Percentiles rank a stretch among this genome's conserved stretches.
Evolutionary conservation across 2,888 invertebrate species (phyloP).

Genomic region (Morinoia aosen): DNA sequence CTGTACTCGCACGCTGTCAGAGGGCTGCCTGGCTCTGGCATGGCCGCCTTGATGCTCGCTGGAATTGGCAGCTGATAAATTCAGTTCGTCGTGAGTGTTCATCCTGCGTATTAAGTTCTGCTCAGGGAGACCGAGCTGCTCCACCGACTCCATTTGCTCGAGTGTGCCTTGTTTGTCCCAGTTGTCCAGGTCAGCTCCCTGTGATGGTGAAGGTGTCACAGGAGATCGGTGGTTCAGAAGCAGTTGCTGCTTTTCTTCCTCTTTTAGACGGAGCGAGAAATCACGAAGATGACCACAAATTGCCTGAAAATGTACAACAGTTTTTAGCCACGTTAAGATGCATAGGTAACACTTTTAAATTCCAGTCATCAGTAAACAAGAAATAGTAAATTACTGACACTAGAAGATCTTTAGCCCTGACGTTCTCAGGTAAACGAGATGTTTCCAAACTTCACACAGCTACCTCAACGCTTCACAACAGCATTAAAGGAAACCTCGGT

Average conservation of each 20-base stretch:
- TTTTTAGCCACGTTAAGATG: neutral
- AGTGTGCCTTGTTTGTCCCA: constrained; percentile 48
- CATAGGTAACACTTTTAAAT: no score
- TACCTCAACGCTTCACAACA: no score
- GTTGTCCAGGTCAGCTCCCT: neutral
- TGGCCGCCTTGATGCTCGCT: neutral
- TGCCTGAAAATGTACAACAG: constrained; percentile 71
- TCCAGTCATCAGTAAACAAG: no score
- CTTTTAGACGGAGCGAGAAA: constrained; percentile 67
- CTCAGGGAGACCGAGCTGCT: constrained; percentile 41
- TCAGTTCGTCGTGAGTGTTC: constrained; percentile 4
- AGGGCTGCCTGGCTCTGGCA: neutral
- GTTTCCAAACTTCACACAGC: no score
- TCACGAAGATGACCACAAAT: constrained; percentile 77
- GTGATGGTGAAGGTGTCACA: neutral
- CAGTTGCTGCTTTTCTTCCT: constrained; percentile 63
- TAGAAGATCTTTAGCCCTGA: no score
- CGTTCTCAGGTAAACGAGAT: no score
- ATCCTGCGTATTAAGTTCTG: neutral
- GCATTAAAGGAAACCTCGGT: no score
- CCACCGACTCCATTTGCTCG: constrained; percentile 52
- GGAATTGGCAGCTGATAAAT: neutral
- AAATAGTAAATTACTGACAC: no score
- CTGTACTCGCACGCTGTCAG: neutral
- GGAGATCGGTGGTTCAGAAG: constrained; percentile 36